Base-by-base conservation (phyloP, 2,113 vertebrate species). In the Pogona vitticeps region DNA sequence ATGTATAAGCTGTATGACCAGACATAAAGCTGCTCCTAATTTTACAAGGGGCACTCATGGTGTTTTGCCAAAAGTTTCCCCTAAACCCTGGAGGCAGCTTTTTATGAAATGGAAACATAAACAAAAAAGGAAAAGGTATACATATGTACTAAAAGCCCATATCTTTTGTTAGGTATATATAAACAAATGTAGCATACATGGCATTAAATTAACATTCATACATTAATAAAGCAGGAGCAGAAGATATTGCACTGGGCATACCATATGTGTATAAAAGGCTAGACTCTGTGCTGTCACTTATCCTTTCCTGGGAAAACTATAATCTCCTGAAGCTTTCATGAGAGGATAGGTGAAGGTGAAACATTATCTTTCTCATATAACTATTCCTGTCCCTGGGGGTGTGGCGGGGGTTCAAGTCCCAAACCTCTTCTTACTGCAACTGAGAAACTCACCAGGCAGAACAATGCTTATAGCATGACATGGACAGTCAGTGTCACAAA, bases 171-270 rank as follows among this genome's bases (percentile, higher is more conserved):
- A 46, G 83, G 28, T 63, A 40, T 17, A 61, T 42, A 26, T 23
- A 15, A 65, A 65, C 65, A 67, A 67, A 81, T 71, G 78, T 67
- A 75, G 20, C 20, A 65, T 17, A 18, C 13, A 65, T 33, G 38
- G 52, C 14, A 70, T 71, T 72, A 61, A 59, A 80, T 78, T 59
- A 72, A 80, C 28, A 28, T 76, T 75, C 46, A 31, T 15, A 65
- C 42, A 75, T 67, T 65, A 75, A 82, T 87, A 56, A 76, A 75
- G n/a, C 79, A 76, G 42, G 59, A 87, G 15, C 56, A 67, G 38
- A 76, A 75, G 71, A 33, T 75, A 59, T 14, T 81, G 58, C 59
- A 31, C 23, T 31, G 40, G 46, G 58, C 59, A 46, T 73, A 21
- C 31, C 56, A 63, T 33, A 40, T 36, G 59, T 31, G 12, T 58